A percentile compares a stretch with the other conserved stretches of the same genome.
Conservation (phyloP, 2,113 vertebrate genomes). For the Bungarus multicinctus region DNA sequence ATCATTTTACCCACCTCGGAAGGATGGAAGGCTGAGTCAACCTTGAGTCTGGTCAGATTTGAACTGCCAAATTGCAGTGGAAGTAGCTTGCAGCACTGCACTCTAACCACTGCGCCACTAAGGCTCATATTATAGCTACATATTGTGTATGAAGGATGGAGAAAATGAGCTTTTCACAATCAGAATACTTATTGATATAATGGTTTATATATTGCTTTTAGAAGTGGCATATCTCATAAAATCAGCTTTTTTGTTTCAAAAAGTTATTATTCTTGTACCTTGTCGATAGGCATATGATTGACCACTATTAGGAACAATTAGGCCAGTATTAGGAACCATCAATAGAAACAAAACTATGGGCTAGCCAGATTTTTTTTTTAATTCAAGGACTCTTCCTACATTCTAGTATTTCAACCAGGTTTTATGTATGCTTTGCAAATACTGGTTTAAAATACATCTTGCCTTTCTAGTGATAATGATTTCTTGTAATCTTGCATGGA, state of each 20-base stretch:
- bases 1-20: too few species aligned
- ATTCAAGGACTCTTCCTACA: too few species aligned
- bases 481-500: not conserved
- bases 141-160: not conserved
- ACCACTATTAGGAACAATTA: not conserved
- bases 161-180: not conserved
- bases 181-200: not conserved
- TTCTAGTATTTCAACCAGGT: not conserved
- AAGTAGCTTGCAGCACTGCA: too few species aligned
- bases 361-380: not conserved
- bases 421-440: not conserved
- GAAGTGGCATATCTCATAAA: not conserved
- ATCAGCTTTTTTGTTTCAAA: too few species aligned
- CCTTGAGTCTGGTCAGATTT: too few species aligned
- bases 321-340: not conserved
- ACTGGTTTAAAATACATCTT: not conserved
- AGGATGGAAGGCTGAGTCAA: too few species aligned
- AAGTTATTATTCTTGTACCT: not conserved
- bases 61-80: too few species aligned
- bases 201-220: not conserved
- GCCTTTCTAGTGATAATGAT: not conserved
- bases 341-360: not conserved
- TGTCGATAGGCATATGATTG: not conserved
- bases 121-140: not conserved
- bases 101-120: too few species aligned